Conservation (phyloP, 2,888 invertebrate species). For the Nezara viridula region DNA sequence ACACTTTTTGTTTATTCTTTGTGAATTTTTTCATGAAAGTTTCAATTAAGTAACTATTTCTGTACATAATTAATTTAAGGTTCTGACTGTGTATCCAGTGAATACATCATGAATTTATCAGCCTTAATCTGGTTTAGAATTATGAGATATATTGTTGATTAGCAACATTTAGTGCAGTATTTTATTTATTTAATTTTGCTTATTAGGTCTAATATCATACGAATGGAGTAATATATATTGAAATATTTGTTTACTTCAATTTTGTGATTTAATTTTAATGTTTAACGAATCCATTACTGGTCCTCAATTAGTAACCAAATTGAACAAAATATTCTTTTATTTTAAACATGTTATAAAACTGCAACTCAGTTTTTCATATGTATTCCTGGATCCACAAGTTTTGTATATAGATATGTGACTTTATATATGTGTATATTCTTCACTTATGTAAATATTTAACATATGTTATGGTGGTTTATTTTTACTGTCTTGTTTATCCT, state of each 20-base stretch:
- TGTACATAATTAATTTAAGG: not conserved
- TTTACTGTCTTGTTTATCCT: not conserved
- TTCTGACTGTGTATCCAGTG: not conserved
- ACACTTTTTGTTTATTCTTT: not conserved
- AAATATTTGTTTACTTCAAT: no score
- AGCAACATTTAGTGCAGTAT: no score
- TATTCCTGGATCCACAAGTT: not conserved
- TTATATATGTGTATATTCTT: not conserved
- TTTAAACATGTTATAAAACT: no score
- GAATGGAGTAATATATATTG: no score
- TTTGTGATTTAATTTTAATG: no score
- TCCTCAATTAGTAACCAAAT: no score
- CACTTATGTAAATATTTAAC: not conserved
- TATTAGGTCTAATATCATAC: no score
- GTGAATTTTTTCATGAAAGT: not conserved
- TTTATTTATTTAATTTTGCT: no score
- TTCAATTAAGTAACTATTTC: not conserved
- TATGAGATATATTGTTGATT: not conserved
- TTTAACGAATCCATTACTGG: no score
- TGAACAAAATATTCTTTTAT: no score
- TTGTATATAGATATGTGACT: not conserved
- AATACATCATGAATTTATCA: not conserved
- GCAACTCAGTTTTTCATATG: not conserved
- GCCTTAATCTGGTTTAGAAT: not conserved
- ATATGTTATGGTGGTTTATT: not conserved